phyloP scores from a whole-genome alignment of 2,113 vertebrate species.

The Brienomyrus brachyistius region DNA sequence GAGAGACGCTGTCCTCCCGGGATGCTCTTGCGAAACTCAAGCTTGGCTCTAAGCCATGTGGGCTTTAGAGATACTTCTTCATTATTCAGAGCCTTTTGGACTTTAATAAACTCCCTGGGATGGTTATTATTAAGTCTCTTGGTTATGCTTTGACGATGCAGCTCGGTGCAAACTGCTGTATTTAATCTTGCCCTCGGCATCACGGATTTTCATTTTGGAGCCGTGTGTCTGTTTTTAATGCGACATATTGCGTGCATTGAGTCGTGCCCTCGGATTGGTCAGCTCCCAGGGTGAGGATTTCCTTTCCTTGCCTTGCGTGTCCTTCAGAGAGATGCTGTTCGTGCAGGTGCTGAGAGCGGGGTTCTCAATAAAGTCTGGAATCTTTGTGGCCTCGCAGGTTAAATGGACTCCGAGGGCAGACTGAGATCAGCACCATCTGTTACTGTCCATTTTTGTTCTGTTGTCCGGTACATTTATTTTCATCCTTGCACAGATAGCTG shows the following conservation, averaged over 20 bases:
- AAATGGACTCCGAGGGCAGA: background rate
- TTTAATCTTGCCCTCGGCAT: background rate
- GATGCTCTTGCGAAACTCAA: conserved; percentile 15
- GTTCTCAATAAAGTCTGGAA: conserved; percentile 6
- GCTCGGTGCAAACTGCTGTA: background rate
- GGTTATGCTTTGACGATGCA: conserved; percentile 5
- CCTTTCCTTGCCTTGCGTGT: background rate
- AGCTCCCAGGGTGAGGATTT: conserved; percentile 3
- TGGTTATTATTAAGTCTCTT: conserved; percentile 26
- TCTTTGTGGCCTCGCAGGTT: background rate
- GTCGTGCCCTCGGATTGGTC: background rate
- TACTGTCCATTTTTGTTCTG: conserved; percentile 9
- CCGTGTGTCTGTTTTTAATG: background rate
- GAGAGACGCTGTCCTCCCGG: background rate
- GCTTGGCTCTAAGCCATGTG: conserved; percentile 19
- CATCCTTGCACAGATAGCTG: background rate
- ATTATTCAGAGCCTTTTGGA: conserved; percentile 18
- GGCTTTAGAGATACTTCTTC: conserved; percentile 24
- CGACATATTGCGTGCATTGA: background rate
- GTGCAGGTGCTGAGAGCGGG: background rate
- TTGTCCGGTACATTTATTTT: background rate
- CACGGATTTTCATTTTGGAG: background rate
- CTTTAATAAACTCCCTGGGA: conserved; percentile 30
- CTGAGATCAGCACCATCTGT: background rate
- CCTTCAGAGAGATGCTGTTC: background rate